Conservation (phyloP, 1,140 invertebrate species). For the Lanistes nyassanus region DNA sequence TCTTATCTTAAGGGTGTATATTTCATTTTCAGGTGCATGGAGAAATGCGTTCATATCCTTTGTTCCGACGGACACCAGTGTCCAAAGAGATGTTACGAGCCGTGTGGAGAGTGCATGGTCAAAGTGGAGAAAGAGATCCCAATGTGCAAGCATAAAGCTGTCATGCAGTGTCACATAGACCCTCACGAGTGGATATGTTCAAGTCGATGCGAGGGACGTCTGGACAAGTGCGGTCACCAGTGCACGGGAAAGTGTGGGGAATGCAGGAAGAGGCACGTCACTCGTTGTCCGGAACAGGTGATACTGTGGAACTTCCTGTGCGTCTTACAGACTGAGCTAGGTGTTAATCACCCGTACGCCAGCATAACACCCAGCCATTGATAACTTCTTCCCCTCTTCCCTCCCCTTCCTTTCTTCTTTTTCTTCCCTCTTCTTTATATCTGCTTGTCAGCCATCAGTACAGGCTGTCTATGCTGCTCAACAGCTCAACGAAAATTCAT, state of each 20-base stretch:
- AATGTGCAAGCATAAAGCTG: conserved; percentile 66
- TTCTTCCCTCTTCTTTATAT: too few species aligned
- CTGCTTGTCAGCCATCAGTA: too few species aligned
- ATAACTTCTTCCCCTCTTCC: conserved; percentile 61
- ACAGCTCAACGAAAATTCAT: too few species aligned
- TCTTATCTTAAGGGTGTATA: too few species aligned
- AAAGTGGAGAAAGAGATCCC: conserved; percentile 79
- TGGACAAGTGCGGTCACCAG: conserved; percentile 58
- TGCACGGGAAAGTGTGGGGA: conserved; percentile 72
- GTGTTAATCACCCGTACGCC: too few species aligned
- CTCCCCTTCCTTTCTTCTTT: too few species aligned
- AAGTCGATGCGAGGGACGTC: conserved; percentile 39
- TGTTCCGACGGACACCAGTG: conserved; percentile 75
- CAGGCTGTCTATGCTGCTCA: too few species aligned
- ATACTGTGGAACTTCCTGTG: too few species aligned
- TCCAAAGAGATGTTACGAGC: conserved; percentile 73
- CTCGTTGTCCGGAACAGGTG: conserved; percentile 38
- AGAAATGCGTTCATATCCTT: neutral
- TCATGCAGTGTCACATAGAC: conserved; percentile 60
- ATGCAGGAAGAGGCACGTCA: conserved; percentile 69
- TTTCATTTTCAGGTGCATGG: neutral
- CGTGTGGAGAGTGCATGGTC: conserved; percentile 77
- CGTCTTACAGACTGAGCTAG: too few species aligned
- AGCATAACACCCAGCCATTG: neutral
- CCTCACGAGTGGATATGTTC: conserved; percentile 65